phyloP scores from a whole-genome alignment of 2,888 invertebrate genomes.

The Diarsia mendica region DNA sequence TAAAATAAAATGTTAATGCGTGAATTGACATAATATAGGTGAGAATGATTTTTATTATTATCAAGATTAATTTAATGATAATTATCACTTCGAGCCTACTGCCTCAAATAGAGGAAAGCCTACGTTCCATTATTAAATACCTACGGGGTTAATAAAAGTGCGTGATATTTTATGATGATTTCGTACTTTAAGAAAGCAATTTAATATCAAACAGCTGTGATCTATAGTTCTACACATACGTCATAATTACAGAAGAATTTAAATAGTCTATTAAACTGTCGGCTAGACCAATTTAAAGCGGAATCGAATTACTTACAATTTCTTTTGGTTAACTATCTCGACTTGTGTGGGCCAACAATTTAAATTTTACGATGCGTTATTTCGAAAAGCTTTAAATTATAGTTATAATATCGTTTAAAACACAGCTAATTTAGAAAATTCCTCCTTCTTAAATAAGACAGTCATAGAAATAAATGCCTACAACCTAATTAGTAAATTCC shows the following conservation, averaged over 20 bases:
- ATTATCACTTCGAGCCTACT: too few species aligned
- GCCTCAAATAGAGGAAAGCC: too few species aligned
- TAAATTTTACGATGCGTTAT: background rate
- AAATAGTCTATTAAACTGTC: background rate
- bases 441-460: background rate
- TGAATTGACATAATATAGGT: too few species aligned
- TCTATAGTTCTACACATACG: background rate
- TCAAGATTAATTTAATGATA: too few species aligned
- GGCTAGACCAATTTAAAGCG: background rate
- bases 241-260: background rate
- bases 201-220: too few species aligned
- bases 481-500: constrained; percentile 1
- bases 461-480: constrained; percentile 4
- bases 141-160: too few species aligned
- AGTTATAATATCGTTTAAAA: background rate
- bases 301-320: constrained; percentile 14
- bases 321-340: background rate
- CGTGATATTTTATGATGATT: too few species aligned
- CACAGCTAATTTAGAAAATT: background rate
- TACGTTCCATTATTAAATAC: too few species aligned
- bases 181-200: background rate
- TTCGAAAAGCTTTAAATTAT: background rate
- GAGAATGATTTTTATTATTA: too few species aligned
- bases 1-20: too few species aligned
- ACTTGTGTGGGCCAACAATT: constrained; percentile 15